Evolutionary conservation across 2,113 vertebrate species (phyloP).

Genomic region (Colinus virginianus): DNA sequence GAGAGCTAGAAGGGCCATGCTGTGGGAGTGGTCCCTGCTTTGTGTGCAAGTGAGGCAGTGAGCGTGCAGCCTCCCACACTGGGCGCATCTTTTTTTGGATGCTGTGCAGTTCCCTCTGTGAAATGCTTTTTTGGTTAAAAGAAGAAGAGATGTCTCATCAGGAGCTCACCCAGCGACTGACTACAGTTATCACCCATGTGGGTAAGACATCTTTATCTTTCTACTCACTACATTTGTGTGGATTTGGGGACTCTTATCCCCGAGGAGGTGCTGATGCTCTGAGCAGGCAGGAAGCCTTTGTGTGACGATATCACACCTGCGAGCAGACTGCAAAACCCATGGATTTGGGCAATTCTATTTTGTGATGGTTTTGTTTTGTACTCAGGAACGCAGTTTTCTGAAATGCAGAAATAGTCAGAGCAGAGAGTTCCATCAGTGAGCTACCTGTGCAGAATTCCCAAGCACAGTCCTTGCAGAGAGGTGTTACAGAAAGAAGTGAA

Average conservation of each 20-base stretch:
- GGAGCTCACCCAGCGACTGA: conserved; percentile 89
- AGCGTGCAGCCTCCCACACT: conserved; percentile 67
- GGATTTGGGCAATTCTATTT: background rate
- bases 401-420: conserved; percentile 9
- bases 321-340: background rate
- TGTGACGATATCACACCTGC: conserved; percentile 44
- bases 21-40: conserved; percentile 84
- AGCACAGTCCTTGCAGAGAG: background rate
- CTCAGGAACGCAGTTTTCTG: background rate
- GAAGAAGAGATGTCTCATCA: conserved; percentile 94
- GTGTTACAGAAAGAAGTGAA: background rate
- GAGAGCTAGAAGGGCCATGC: conserved; percentile 57
- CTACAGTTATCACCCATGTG: conserved; percentile 92
- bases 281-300: background rate
- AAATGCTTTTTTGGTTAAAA: conserved; percentile 91
- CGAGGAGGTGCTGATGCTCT: conserved; percentile 12
- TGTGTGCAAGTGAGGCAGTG: conserved; percentile 71
- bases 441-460: conserved; percentile 36
- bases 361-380: background rate
- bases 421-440: conserved; percentile 36
- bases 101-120: conserved; percentile 75
- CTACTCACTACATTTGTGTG: background rate
- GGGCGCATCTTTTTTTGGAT: conserved; percentile 66
- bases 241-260: background rate
- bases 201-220: conserved; percentile 82